Evolutionary conservation across 2,888 invertebrate genomes (phyloP).

Genomic region (Hipparchia sbordonii): DNA sequence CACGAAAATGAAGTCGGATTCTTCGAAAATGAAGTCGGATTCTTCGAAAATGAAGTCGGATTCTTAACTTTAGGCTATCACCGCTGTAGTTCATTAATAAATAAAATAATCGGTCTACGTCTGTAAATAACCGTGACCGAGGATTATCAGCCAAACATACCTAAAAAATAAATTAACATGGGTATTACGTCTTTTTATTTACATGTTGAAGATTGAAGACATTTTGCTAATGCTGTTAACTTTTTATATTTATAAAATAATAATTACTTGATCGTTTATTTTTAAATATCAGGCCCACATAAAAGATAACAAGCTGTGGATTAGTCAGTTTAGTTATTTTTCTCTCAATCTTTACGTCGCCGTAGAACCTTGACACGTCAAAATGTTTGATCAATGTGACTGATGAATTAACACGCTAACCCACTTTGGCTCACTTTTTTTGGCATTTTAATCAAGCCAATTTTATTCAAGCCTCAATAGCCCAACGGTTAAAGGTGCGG

Average conservation of each 20-base stretch:
- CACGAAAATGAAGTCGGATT: too few relatives aligned
- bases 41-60: too few relatives aligned
- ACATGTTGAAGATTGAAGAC: not conserved
- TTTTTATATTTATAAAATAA: not conserved
- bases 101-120: not conserved
- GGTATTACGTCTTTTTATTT: too few relatives aligned
- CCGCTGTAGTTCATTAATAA: too few relatives aligned
- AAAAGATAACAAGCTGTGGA: slow-evolving; percentile 5
- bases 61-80: too few relatives aligned
- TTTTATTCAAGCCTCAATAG: too few relatives aligned
- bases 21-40: too few relatives aligned
- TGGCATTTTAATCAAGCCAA: too few relatives aligned
- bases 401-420: slow-evolving; percentile 36
- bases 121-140: not conserved
- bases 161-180: not conserved
- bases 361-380: slow-evolving; percentile 43
- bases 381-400: slow-evolving; percentile 46
- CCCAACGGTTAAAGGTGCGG: too few relatives aligned
- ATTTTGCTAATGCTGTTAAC: not conserved
- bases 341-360: not conserved
- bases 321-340: slow-evolving; percentile 1
- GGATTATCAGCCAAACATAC: not conserved
- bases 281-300: not conserved
- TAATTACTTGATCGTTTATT: not conserved
- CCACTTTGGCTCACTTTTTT: slow-evolving; percentile 23